Conservation (phyloP, 30 jellyfish, hydroid and myxozoan genomes). For the Hydra vulgaris region DNA sequence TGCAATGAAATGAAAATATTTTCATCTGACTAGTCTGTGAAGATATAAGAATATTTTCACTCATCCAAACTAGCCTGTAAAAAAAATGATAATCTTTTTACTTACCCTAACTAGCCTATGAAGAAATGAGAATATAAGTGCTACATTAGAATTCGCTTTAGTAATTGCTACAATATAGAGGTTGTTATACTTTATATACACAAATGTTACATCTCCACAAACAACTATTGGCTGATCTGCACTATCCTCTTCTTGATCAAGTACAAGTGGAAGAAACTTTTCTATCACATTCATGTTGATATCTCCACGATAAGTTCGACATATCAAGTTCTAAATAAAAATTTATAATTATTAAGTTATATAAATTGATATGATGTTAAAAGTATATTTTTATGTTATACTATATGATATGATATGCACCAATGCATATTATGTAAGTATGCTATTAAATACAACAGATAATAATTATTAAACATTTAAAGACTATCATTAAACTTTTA, state of each 20-base stretch:
- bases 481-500: too few species aligned
- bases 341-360: not conserved
- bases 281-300: constrained; percentile 71
- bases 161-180: constrained; percentile 85
- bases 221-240: constrained; percentile 80
- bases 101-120: constrained; percentile 84
- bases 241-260: constrained; percentile 94
- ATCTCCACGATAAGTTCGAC: constrained; percentile 93
- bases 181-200: constrained; percentile 79
- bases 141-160: constrained; percentile 90
- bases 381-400: not conserved
- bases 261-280: constrained; percentile 77
- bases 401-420: too few species aligned
- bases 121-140: constrained; percentile 69
- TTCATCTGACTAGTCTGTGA: too few species aligned
- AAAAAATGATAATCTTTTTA: too few species aligned
- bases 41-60: too few species aligned
- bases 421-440: not conserved
- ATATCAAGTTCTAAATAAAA: constrained; percentile 59
- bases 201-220: constrained; percentile 90
- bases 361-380: not conserved
- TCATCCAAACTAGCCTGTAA: too few species aligned
- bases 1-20: too few species aligned
- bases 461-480: too few species aligned
- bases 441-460: too few species aligned